Conservation (phyloP, 2,113 vertebrate genomes). For the Rhinoptilus africanus region DNA sequence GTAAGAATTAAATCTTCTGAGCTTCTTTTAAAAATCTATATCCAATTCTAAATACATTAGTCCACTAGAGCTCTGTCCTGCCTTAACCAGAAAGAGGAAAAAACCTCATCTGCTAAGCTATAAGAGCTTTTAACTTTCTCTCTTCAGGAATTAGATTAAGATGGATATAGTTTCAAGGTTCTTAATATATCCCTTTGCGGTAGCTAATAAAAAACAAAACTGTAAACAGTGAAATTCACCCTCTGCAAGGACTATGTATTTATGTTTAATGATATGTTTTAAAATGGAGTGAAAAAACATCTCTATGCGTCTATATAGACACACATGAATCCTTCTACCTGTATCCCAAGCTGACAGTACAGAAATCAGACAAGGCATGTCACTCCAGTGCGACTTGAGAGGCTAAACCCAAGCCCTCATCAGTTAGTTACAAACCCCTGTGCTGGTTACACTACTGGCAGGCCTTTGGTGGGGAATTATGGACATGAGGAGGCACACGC, state of each 20-base stretch:
- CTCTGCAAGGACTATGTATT: background rate
- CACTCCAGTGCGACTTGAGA: background rate
- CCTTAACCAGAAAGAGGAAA: background rate
- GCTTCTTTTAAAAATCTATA: constrained; percentile 42
- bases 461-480: background rate
- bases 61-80: background rate
- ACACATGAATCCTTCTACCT: background rate
- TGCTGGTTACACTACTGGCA: background rate
- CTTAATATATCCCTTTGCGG: background rate
- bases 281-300: background rate
- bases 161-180: background rate
- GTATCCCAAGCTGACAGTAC: background rate
- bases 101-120: background rate
- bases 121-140: background rate
- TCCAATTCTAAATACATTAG: constrained; percentile 19
- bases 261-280: background rate
- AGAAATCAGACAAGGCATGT: background rate
- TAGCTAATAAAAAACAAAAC: background rate
- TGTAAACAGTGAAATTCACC: background rate
- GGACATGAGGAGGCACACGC: background rate
- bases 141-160: background rate
- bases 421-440: background rate
- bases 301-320: background rate
- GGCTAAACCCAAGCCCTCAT: background rate
- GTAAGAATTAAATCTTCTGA: background rate